Base-by-base conservation (phyloP, 2,113 vertebrate species). In the Macquaria australasica region DNA sequence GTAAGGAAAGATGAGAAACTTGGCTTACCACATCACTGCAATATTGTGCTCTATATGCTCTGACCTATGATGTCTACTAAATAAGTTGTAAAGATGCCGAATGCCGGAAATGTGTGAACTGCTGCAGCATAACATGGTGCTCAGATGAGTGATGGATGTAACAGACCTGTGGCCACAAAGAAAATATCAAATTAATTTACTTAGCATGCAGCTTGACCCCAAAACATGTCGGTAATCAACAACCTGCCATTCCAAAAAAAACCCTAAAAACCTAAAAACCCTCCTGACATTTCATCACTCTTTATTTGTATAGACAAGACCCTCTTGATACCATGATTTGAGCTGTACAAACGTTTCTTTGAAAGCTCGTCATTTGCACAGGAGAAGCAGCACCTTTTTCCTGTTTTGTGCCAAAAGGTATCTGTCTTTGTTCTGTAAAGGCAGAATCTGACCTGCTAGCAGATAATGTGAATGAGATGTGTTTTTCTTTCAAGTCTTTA, bases 141-240 rank as follows among this genome's bases (percentile, higher is more conserved):
- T 79, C 55, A 77, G 12, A 50, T 73, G 50, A 76, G 50, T 85
- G 58, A 63, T 75, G 48, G 31, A 18, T 66, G 16, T 6, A 73
- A 77, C 39, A 84, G 53, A 73, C 15, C 43, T 72, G 25, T 58
- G 63, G 56, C 39, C 45, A 62, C 63, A 77, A 75, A 41, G 39
- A n/a, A 74, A 85, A 74, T 59, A 70, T 53, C 1, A 53, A 72
- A 74, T 66, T 11, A 0, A 23, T 75, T 81, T 25, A 43, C 31
- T 74, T 34, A 34, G 70, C 69, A 39, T 45, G 37, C 23, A 71
- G 43, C 63, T 55, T 78, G 21, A 81, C 73, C 31, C 15, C 15
- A 80, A 45, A 64, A 25, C 20, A 59, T 39, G 8, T 10, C 3
- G 0, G 28, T n/a, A 53, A 56, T 51, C 18, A 59, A 25, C 4